Base-by-base conservation (phyloP, 1,140 invertebrate genomes). In the Zaprionus tsacasi region DNA sequence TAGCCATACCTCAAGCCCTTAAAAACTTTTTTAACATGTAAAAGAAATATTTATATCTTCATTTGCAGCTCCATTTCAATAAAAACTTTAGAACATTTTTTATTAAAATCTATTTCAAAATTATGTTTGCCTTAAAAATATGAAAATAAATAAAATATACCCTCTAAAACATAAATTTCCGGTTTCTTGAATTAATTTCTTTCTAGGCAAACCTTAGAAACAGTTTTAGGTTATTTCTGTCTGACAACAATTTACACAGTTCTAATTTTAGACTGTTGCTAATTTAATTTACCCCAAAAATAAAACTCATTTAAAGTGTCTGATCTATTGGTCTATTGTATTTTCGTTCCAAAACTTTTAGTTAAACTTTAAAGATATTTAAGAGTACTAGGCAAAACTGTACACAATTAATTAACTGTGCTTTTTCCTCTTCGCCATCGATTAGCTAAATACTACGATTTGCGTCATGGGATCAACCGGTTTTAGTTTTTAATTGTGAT, bases 391-490 rank as follows among this genome's bases (percentile, higher is more conserved):
- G 30, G 12, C 35, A 38, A 21, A 54, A 63, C 38, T 54, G 40
- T 13, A 30, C 12, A 27, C 61, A 50, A 54, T 33, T 27, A 64
- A 64, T 64, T 54, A 40, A 54, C 48, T 25, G 4, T 38, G 12
- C 33, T 35, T 30, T 21, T 21, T n/a, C n/a, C 21, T 35, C 43
- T 52, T 36, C 35, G 25, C 1, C 21, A 10, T 52, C 15, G 33
- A 36, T 63, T 55, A 15, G 35, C 50, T 21, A 57, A 45, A 66
- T 56, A 3, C 8, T 56, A 3, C 5, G 52, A 66, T 66, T 56
- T 66, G 54, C 63, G 63, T 66, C 63, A 66, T 30, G 0, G 7
- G 45, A 66, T 38, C 52, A 66, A 66, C 63, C 52, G 52, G 25
- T 55, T 55, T 55, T 15, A 45, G 63, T 66, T 66, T 54, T 6